Evolutionary conservation across 2,113 vertebrate genomes (phyloP).

Genomic region (Elephantulus edwardii): DNA sequence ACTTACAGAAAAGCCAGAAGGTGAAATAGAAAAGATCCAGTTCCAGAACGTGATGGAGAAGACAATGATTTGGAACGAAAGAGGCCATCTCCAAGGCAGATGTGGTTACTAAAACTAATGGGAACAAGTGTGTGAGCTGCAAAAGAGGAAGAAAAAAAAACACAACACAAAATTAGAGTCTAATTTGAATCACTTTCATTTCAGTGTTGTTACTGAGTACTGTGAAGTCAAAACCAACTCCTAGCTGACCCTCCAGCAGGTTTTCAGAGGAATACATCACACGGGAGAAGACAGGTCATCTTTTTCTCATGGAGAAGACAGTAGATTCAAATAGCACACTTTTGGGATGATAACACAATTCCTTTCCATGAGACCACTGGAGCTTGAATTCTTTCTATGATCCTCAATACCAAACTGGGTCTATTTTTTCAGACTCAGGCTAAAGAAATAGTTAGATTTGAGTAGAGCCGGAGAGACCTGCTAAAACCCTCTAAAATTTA

Average conservation of each 20-base stretch:
- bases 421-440: slow-evolving; percentile 26
- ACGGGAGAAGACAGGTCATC: no score
- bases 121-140: neutral
- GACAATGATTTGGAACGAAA: neutral
- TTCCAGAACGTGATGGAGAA: neutral
- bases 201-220: slow-evolving; percentile 27
- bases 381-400: no score
- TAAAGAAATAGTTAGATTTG: neutral
- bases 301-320: no score
- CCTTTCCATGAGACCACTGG: no score
- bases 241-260: no score
- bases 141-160: neutral
- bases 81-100: neutral
- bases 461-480: neutral
- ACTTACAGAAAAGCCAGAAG: neutral
- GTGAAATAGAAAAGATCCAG: neutral
- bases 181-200: slow-evolving; percentile 55
- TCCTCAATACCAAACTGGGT: slow-evolving; percentile 9
- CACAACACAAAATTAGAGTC: neutral
- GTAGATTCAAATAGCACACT: no score
- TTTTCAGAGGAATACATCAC: no score
- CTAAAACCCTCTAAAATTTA: slow-evolving; percentile 23
- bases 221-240: no score
- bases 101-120: neutral
- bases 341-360: no score